Evolutionary conservation across 2,888 invertebrate species (phyloP).

Genomic region (Sipha maydis): DNA sequence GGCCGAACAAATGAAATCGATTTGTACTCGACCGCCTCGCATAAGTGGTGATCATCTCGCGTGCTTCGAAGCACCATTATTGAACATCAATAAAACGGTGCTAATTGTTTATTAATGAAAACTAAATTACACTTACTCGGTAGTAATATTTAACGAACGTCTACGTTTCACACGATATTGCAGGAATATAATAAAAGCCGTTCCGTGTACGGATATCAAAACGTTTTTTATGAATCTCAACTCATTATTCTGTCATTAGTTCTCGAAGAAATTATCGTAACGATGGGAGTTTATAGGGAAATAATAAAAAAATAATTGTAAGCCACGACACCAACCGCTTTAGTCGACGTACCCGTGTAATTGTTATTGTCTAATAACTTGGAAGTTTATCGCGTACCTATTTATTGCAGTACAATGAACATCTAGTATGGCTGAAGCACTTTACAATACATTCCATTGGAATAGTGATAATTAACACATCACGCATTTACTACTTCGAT

Average conservation of each 20-base stretch:
- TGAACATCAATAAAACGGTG: no score
- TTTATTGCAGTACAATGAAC: neutral
- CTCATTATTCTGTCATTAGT: neutral
- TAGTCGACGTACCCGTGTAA: no score
- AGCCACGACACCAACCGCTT: neutral
- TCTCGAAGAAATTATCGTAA: neutral
- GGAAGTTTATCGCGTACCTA: no score
- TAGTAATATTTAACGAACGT: no score
- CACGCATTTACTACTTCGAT: neutral
- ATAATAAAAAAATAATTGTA: neutral
- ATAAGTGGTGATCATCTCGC: no score
- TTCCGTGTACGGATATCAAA: neutral
- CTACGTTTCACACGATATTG: no score
- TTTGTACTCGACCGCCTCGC: no score
- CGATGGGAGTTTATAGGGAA: neutral
- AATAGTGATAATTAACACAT: neutral
- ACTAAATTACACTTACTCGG: no score
- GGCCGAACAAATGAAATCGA: no score
- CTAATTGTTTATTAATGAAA: no score
- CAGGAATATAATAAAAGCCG: neutral
- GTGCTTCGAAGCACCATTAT: no score
- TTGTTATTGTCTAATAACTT: no score
- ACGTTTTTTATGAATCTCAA: neutral
- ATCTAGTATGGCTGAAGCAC: neutral
- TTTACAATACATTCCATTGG: neutral